Evolutionary conservation across 1,140 invertebrate genomes (phyloP), one percentile per base, ranked within the genome.

Genomic region (Gryon sp.): DNA sequence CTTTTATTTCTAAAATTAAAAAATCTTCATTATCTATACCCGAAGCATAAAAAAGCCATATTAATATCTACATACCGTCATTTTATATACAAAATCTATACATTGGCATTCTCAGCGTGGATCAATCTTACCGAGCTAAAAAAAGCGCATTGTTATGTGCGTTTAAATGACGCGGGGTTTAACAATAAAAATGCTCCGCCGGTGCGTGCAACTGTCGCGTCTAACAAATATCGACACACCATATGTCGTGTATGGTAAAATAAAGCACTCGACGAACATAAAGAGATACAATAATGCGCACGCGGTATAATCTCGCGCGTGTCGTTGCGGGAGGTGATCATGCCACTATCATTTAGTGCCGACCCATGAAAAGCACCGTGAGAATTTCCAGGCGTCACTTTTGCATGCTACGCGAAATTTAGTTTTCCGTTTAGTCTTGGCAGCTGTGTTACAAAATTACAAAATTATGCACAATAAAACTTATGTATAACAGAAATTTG

Each of bases 291-390:
- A 72, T 75, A 78, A 76, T 62, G 48, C 28, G 57, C 55, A 45
- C 70, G 36, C 32, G 11, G 46, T 20, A 12, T 63, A 73, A 74
- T 80, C 74, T 60, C 62, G 40, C 72, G 59, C 41, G 57, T 68
- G 65, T 78, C 68, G 68, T 79, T 76, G 76, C 68, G 70, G 76
- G 76, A 75, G 78, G 72, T 65, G 73, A 76, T 76, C 65, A 41
- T 52, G 73, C n/a, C 43, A 69, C 82, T 84, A 77, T 83, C 82
- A 84, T 84, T 85, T 81, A 76, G 73, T 40, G 65, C 73, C 32
- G 32, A 52, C 48, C 62, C 41, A n/a, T n/a, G 32, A 60, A 78
- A 78, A 45, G 48, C 18, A 11, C 65, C 76, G 80, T 84, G 81
- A 75, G 82, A 83, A 84, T 68, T 34, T 14, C 36, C 14, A 19